Percentiles rank a stretch among this genome's conserved stretches.
Conservation (phyloP, 2,797 vertebrate species). For the Furcifer pardalis region DNA sequence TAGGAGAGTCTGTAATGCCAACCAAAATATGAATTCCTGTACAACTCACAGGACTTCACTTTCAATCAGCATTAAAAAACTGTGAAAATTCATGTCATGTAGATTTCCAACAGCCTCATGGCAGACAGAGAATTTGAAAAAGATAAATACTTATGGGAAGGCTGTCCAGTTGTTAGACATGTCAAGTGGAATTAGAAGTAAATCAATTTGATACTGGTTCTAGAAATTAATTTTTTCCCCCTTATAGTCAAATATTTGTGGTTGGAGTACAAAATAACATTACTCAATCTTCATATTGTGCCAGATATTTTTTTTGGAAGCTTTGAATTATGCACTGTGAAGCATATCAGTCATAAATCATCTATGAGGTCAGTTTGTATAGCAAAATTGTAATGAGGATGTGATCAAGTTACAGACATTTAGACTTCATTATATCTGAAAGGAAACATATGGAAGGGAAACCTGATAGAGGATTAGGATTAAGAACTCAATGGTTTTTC, state of each 20-base stretch:
- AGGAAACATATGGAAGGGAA: slow-evolving; percentile 79
- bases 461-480: slow-evolving; percentile 62
- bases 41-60: neutral
- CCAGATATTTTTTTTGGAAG: slow-evolving; percentile 70
- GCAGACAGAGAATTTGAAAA: slow-evolving; percentile 40
- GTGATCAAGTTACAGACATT: slow-evolving; percentile 75
- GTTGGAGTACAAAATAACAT: slow-evolving; percentile 69
- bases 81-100: neutral
- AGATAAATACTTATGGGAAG: slow-evolving; percentile 28
- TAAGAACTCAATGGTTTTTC: slow-evolving; percentile 63
- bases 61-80: neutral
- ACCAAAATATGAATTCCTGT: neutral
- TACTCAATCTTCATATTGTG: slow-evolving; percentile 55
- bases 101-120: slow-evolving; percentile 22
- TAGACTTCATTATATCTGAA: slow-evolving; percentile 77
- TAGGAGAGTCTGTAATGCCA: neutral
- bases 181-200: slow-evolving; percentile 52
- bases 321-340: slow-evolving; percentile 64
- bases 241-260: slow-evolving; percentile 62
- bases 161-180: slow-evolving; percentile 34
- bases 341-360: slow-evolving; percentile 72
- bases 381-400: slow-evolving; percentile 75
- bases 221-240: slow-evolving; percentile 50
- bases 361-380: slow-evolving; percentile 68
- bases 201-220: slow-evolving; percentile 48